Base-by-base conservation (phyloP, 2,113 vertebrate species). In the Zapus hudsonius region DNA sequence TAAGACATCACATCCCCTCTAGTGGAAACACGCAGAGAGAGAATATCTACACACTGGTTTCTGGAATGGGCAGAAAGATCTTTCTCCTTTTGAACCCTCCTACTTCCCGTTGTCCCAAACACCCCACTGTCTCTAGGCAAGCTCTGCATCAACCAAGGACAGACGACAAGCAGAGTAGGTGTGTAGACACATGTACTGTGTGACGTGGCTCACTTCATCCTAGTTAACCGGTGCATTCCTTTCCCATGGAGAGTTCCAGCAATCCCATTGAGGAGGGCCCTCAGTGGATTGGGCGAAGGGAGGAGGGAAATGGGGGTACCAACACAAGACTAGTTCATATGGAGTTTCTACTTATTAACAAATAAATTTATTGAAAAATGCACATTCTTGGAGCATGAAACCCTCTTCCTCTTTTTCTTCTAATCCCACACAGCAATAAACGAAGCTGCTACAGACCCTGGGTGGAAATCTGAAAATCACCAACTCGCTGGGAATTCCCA, bases 391-490 rank as follows among this genome's bases (percentile, higher is more conserved):
- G 25, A 20, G 44, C 55, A 8, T 17, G 90, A 93, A 89, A 17
- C 42, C 25, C 15, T 91, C 81, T 52, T 57, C 31, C 61, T 40
- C 23, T 31, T 31, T 83, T 88, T 92, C 33, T 36, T 90, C 29
- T 75, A 44, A 3, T 84, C 70, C 52, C 38, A 42, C n/a, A 67
- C 78, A 47, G 33, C 22, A 55, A 36, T n/a, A 92, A 92, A 73
- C 40, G 25, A 61, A 61, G 73, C 25, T 72, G 70, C 47, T 47
- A 20, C 20, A 42, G 36, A 79, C 23, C 0, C 3, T 57, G 83
- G 47, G 38, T 75, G 27, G 72, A 78, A 33, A 64, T n/a, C 19
- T 67, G 64, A 93, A 84, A 94, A 89, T 73, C 47, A 91, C 70
- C 59, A 84, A 69, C 69, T 79, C 42, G 47, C 57, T 66, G 75